These are phyloP conservation scores for Siniperca obscura DNA, from an alignment of 2,797 vertebrate species.

Conservation along the genomic window DNA sequence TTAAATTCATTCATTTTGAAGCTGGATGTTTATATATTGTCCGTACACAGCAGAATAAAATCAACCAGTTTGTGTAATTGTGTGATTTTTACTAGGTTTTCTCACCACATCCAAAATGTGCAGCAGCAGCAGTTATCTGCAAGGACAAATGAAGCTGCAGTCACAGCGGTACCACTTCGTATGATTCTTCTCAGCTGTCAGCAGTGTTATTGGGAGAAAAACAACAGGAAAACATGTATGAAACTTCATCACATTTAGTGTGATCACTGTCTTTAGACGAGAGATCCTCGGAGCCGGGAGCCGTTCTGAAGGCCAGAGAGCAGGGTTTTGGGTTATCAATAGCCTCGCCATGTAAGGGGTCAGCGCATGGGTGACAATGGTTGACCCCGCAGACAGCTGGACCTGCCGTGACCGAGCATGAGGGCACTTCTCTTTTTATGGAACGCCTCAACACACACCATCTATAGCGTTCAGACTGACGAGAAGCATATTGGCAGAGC, in stretches of 20 bases:
- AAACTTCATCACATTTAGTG: slow-evolving; percentile 20
- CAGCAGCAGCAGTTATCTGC: background rate
- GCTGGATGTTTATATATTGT: slow-evolving; percentile 52
- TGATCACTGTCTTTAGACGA: slow-evolving; percentile 32
- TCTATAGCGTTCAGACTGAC: slow-evolving; percentile 29
- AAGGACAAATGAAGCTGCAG: slow-evolving; percentile 17
- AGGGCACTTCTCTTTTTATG: slow-evolving; percentile 71
- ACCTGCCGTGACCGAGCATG: slow-evolving; percentile 18
- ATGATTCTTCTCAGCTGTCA: slow-evolving; percentile 38
- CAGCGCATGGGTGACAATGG: slow-evolving; percentile 59
- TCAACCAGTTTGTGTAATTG: slow-evolving; percentile 35
- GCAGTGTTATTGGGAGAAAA: slow-evolving; percentile 3
- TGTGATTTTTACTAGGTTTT: slow-evolving; percentile 9
- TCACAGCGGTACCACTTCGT: background rate
- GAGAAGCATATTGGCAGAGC: background rate
- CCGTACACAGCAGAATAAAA: slow-evolving; percentile 54
- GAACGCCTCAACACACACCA: slow-evolving; percentile 41
- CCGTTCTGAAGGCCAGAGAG: slow-evolving; percentile 54
- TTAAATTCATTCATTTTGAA: slow-evolving; percentile 48
- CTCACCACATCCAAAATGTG: background rate
- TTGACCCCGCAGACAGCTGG: slow-evolving; percentile 72
- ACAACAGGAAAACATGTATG: background rate
- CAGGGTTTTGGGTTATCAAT: slow-evolving; percentile 75
- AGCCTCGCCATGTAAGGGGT: slow-evolving; percentile 65
- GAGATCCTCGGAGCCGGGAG: slow-evolving; percentile 30